Conservation (phyloP, 1,140 invertebrate genomes). For the Pseudomyrmex sp. region DNA sequence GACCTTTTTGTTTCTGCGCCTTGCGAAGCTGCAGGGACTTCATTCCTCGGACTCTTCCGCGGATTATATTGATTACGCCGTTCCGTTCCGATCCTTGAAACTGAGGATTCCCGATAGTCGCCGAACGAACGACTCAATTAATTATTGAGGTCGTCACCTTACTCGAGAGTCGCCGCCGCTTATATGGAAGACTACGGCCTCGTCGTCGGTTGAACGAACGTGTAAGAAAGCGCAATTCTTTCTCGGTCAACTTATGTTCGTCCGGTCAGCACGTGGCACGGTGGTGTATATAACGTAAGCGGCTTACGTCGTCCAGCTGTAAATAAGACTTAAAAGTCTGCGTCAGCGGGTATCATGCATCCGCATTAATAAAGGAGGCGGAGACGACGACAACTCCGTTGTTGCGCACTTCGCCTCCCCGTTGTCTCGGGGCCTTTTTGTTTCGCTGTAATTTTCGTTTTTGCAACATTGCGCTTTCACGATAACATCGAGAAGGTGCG, state of each 20-base stretch:
- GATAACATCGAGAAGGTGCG: background rate
- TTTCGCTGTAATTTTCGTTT: constrained; percentile 9
- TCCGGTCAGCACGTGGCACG: constrained; percentile 8
- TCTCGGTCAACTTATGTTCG: constrained; percentile 24
- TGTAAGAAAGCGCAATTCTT: constrained; percentile 21
- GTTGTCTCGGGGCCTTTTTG: background rate
- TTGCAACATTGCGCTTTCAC: background rate
- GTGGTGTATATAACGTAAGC: constrained; percentile 24
- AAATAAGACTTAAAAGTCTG: constrained; percentile 51
- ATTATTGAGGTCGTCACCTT: constrained; percentile 16
- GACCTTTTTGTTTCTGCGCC: background rate
- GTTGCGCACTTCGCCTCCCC: background rate
- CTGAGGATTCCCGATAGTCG: background rate
- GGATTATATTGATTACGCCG: background rate
- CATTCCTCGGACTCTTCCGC: background rate
- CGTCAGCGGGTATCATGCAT: constrained; percentile 31
- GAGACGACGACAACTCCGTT: background rate
- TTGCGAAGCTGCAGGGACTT: background rate
- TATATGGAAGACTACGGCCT: background rate
- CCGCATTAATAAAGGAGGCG: constrained; percentile 43
- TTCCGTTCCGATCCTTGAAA: background rate
- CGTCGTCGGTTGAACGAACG: constrained; percentile 12
- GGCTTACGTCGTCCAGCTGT: constrained; percentile 35
- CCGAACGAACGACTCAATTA: background rate
- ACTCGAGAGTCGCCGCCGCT: background rate